Percentiles rank a stretch among this genome's conserved stretches.
phyloP scores from a whole-genome alignment of 2,113 vertebrate genomes.

The Diadophis punctatus region DNA sequence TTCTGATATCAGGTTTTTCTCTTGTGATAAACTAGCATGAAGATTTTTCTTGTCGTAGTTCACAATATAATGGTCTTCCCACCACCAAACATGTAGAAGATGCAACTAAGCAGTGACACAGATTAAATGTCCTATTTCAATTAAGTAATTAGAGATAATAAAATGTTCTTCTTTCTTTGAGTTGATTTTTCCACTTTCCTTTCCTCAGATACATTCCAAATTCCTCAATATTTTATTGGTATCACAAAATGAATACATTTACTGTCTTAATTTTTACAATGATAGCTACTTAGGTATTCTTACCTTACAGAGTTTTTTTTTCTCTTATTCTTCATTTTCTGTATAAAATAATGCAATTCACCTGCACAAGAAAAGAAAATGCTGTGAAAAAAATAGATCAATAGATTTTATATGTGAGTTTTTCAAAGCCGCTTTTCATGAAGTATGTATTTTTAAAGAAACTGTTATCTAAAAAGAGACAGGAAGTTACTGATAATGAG shows the following conservation, averaged over 20 bases:
- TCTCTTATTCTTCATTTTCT: neutral
- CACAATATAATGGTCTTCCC: neutral
- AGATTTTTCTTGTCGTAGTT: neutral
- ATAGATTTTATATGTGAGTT: neutral
- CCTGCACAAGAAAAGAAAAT: neutral
- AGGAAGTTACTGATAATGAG: conserved; percentile 53
- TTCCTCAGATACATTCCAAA: neutral
- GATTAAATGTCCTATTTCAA: neutral
- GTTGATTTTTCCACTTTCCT: neutral
- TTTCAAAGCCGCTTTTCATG: conserved; percentile 35
- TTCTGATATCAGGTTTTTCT: neutral
- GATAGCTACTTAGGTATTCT: neutral
- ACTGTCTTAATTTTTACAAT: neutral
- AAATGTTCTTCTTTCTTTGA: neutral
- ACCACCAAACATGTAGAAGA: neutral
- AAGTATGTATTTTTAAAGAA: conserved; percentile 42
- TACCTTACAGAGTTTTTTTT: neutral
- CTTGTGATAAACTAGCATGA: neutral
- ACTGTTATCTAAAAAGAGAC: conserved; percentile 51
- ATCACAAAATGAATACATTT: neutral
- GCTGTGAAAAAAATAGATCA: neutral
- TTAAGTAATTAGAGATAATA: neutral
- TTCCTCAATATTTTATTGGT: neutral
- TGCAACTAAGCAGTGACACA: neutral
- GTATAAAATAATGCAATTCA: neutral